Evolutionary conservation across 2,888 invertebrate genomes (phyloP).

Genomic region (Zygothrica quintamaculata): DNA sequence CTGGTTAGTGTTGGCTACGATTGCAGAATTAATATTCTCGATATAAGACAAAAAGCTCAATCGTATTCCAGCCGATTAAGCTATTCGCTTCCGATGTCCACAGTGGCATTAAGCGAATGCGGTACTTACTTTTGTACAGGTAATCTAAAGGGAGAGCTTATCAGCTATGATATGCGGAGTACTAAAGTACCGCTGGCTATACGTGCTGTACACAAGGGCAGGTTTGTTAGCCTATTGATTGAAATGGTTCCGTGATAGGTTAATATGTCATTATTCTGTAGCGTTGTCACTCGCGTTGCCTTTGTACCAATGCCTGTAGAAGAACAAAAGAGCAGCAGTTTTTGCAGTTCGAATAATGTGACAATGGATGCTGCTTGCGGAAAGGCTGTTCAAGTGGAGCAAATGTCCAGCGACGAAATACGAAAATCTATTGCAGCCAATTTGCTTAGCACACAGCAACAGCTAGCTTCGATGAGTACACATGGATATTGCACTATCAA

Average conservation of each 20-base stretch:
- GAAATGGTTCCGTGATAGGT: too few species aligned
- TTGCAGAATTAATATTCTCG: constrained; percentile 83
- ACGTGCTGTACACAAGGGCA: constrained; percentile 75
- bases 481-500: neutral
- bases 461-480: neutral
- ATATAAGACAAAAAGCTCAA: constrained; percentile 79
- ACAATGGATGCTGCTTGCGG: constrained; percentile 29
- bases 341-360: constrained; percentile 55
- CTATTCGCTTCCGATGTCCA: constrained; percentile 81
- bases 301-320: constrained; percentile 77
- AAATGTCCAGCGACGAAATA: constrained; percentile 49
- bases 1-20: constrained; percentile 84
- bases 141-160: constrained; percentile 83
- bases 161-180: constrained; percentile 82
- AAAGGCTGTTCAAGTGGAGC: constrained; percentile 34
- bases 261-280: neutral
- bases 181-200: constrained; percentile 73
- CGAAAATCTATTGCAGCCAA: constrained; percentile 68
- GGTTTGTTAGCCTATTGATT: constrained; percentile 14
- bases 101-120: constrained; percentile 82
- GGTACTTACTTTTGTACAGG: constrained; percentile 83
- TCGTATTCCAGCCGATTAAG: constrained; percentile 65
- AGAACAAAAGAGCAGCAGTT: constrained; percentile 61
- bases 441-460: constrained; percentile 16
- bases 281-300: constrained; percentile 76